Evolutionary conservation across 2,113 vertebrate species (phyloP).

Genomic region (Phrynocephalus versicolor): DNA sequence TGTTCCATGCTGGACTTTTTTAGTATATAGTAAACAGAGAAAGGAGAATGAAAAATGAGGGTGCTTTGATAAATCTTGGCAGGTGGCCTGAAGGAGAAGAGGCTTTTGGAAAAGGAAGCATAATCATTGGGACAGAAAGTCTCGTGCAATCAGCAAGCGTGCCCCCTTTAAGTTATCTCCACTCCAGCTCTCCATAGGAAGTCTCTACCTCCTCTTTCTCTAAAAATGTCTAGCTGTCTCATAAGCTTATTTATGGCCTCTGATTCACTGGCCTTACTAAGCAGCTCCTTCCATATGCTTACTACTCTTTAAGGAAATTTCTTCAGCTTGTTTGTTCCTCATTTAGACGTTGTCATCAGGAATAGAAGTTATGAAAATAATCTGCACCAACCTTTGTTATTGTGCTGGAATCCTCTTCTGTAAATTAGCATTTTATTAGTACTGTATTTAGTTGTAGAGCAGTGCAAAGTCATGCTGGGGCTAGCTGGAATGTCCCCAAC

Average conservation of each 20-base stretch:
- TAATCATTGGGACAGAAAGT: slow-evolving; percentile 10
- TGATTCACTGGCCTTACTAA: slow-evolving; percentile 37
- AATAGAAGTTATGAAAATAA: slow-evolving; percentile 36
- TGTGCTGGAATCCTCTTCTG: slow-evolving; percentile 5
- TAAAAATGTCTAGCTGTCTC: slow-evolving; percentile 37
- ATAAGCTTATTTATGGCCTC: slow-evolving; percentile 46
- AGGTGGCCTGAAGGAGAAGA: not conserved
- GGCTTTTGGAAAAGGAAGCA: not conserved
- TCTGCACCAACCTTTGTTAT: slow-evolving; percentile 8
- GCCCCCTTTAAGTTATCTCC: slow-evolving; percentile 22
- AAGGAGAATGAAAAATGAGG: slow-evolving; percentile 8
- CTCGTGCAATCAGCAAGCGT: slow-evolving; percentile 6
- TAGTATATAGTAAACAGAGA: slow-evolving; percentile 3
- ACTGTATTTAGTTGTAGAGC: not conserved
- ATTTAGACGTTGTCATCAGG: not conserved
- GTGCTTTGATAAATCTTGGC: slow-evolving; percentile 24
- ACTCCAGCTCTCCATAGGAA: slow-evolving; percentile 11
- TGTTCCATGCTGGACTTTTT: not conserved
- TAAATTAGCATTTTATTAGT: not conserved
- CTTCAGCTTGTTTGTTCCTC: slow-evolving; percentile 25
- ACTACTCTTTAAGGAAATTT: slow-evolving; percentile 32
- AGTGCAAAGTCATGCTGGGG: not conserved
- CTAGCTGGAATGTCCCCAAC: not conserved
- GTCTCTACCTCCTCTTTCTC: slow-evolving; percentile 7
- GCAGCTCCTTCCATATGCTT: slow-evolving; percentile 26